Evolutionary conservation across 2,797 vertebrate genomes (phyloP).

Genomic region (Manis crassicaudata): DNA sequence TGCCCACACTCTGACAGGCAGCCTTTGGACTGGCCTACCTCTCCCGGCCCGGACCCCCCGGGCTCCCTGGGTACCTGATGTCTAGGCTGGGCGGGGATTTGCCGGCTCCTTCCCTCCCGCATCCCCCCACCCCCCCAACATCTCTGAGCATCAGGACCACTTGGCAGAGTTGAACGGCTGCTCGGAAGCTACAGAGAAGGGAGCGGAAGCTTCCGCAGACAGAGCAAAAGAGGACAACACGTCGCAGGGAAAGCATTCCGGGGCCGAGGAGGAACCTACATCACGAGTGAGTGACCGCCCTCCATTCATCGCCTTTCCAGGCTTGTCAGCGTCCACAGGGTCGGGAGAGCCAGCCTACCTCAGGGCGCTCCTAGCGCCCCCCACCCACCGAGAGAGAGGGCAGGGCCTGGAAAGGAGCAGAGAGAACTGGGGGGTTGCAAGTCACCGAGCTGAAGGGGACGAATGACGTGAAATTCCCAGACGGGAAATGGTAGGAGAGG

Average conservation of each 20-base stretch:
- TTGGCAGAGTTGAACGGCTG: neutral
- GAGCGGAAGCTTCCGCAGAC: neutral
- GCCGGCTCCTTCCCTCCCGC: neutral
- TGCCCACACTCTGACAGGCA: accelerated
- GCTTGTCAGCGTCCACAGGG: neutral
- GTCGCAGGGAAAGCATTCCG: accelerated
- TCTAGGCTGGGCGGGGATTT: neutral
- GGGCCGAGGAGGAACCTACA: accelerated
- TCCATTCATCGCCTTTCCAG: neutral
- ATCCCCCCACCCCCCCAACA: neutral
- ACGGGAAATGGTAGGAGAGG: accelerated
- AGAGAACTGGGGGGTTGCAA: neutral
- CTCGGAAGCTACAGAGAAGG: neutral
- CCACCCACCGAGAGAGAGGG: accelerated
- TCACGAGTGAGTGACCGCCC: accelerated
- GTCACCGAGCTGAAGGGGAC: accelerated
- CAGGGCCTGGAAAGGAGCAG: accelerated
- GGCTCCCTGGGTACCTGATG: accelerated
- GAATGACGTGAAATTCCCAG: no score
- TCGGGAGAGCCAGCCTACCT: neutral
- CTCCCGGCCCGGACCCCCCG: neutral
- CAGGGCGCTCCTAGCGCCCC: neutral
- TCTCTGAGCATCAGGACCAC: neutral
- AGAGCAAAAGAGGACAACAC: no score
- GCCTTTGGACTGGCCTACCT: neutral